These are phyloP conservation scores for Phyllostomus hastatus DNA, from an alignment of 2,113 vertebrate species.

Conservation along the genomic window DNA sequence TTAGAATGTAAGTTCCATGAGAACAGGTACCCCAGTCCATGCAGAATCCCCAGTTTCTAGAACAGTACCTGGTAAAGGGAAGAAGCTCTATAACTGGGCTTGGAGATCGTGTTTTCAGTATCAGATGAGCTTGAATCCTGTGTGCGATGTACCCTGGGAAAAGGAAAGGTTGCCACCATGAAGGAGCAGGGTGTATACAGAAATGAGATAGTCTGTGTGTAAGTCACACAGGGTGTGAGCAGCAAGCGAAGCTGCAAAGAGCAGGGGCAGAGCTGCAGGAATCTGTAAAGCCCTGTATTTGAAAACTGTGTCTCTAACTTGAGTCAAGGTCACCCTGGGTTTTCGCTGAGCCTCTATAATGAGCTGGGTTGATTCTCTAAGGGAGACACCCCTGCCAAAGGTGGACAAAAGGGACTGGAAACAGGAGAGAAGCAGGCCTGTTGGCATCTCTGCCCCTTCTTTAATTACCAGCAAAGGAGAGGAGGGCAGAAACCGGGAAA, in stretches of 20 bases:
- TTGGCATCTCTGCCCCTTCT: background rate
- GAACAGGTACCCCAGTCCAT: background rate
- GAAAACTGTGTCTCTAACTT: background rate
- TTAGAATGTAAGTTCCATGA: background rate
- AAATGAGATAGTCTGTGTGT: background rate
- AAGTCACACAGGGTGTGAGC: background rate
- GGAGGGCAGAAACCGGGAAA: background rate
- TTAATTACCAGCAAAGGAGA: background rate
- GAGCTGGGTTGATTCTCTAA: background rate
- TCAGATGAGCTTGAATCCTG: background rate
- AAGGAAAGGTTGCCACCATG: background rate
- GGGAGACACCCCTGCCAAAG: background rate
- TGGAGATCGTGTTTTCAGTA: background rate
- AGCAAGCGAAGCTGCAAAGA: background rate
- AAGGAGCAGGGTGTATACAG: background rate
- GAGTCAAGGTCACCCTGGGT: slow-evolving; percentile 14
- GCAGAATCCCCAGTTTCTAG: background rate
- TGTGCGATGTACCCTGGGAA: background rate
- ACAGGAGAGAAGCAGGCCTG: background rate
- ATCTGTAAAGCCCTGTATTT: background rate
- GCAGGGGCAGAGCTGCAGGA: background rate
- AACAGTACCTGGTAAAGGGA: background rate
- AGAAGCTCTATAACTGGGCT: background rate
- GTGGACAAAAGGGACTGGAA: background rate
- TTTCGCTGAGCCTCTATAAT: background rate